Evolutionary conservation across 92 coral and sea anemone genomes (phyloP).

Genomic region (Actinostola sp.): DNA sequence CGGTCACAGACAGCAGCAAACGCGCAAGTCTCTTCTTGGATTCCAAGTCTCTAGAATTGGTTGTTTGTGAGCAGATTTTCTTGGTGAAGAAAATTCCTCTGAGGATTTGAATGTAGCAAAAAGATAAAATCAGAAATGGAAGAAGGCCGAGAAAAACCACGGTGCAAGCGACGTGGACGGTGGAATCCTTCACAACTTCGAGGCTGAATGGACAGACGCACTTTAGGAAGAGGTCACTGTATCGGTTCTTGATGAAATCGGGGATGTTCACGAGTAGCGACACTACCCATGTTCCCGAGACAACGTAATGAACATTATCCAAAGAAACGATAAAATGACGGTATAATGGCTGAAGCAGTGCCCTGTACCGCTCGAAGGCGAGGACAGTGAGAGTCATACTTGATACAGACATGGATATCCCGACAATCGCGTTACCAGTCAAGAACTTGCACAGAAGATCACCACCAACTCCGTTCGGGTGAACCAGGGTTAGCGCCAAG

Average conservation of each 20-base stretch:
- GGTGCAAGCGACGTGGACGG: slow-evolving; percentile 64
- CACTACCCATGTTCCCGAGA: slow-evolving; percentile 47
- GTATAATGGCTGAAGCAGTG: slow-evolving; percentile 66
- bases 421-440: slow-evolving; percentile 77
- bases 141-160: slow-evolving; percentile 59
- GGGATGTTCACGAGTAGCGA: slow-evolving; percentile 49
- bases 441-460: slow-evolving; percentile 70
- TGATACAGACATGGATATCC: slow-evolving; percentile 62
- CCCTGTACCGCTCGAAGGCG: slow-evolving; percentile 76
- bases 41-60: slow-evolving; percentile 22
- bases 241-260: slow-evolving; percentile 49
- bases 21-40: slow-evolving; percentile 65
- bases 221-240: slow-evolving; percentile 39
- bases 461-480: slow-evolving; percentile 63
- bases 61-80: slow-evolving; percentile 46
- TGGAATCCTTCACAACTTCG: slow-evolving; percentile 38
- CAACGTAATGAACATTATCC: slow-evolving; percentile 50
- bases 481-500: slow-evolving; percentile 52
- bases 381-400: slow-evolving; percentile 59
- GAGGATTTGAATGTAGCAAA: slow-evolving; percentile 67
- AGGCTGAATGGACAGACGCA: slow-evolving; percentile 75
- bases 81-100: slow-evolving; percentile 70
- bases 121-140: slow-evolving; percentile 55
- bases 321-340: slow-evolving; percentile 21
- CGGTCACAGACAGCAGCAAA: slow-evolving; percentile 56